Evolutionary conservation across 2,888 invertebrate species (phyloP).

Genomic region (Dicyrtoma fusca): DNA sequence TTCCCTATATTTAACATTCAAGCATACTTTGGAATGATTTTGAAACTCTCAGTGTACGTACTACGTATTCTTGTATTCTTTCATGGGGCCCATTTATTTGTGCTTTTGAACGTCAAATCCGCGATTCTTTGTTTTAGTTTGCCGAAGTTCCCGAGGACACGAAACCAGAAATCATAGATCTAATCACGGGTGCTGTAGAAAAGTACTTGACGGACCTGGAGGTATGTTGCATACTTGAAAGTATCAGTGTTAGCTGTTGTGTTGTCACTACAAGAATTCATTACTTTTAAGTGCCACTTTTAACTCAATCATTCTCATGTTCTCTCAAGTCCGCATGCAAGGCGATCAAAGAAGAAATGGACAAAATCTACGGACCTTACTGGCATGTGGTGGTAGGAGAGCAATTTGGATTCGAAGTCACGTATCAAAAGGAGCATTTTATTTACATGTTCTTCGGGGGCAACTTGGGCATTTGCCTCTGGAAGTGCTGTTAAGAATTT

Average conservation of each 20-base stretch:
- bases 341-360: conserved; percentile 92
- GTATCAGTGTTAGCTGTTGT: too few species aligned
- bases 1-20: not conserved
- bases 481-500: conserved; percentile 47
- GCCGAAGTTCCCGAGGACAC: conserved; percentile 53
- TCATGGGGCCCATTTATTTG: not conserved
- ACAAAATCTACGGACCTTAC: conserved; percentile 91
- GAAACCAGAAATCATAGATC: conserved; percentile 51
- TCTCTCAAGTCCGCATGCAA: conserved; percentile 78
- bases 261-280: too few species aligned
- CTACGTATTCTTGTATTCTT: not conserved
- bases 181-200: conserved; percentile 50
- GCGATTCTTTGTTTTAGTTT: conserved; percentile 39
- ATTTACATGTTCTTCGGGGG: conserved; percentile 78
- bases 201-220: conserved; percentile 46
- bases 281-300: not conserved
- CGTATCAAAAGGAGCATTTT: conserved; percentile 85
- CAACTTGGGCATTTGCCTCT: conserved; percentile 48
- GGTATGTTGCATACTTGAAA: too few species aligned
- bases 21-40: not conserved
- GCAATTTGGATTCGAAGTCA: conserved; percentile 90
- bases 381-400: conserved; percentile 97
- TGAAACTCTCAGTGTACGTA: not conserved
- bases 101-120: not conserved
- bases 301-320: not conserved